Conservation (phyloP, 2,888 invertebrate species). For the Phortica okadai region DNA sequence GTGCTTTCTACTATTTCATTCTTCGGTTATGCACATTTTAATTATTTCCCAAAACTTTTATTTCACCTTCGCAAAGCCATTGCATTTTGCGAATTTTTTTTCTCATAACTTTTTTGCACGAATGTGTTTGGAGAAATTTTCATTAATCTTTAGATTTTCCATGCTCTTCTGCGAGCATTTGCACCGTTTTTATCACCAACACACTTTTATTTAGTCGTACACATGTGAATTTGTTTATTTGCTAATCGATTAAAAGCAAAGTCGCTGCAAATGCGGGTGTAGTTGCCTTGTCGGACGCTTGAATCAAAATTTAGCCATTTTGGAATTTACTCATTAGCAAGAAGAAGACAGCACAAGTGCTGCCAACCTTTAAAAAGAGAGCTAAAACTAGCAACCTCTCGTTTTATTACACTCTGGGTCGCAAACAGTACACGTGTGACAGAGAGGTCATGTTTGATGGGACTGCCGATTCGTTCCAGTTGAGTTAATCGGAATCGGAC, state of each 20-base stretch:
- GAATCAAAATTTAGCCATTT: conserved; percentile 74
- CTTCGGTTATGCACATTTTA: conserved; percentile 44
- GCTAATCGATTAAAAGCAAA: conserved; percentile 47
- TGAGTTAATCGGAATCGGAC: too few relatives aligned
- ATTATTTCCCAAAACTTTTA: conserved; percentile 17
- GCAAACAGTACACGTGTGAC: neutral
- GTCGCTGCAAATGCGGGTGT: conserved; percentile 53
- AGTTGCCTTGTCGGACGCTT: conserved; percentile 70
- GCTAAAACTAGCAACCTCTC: neutral
- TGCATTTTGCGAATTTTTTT: conserved; percentile 47
- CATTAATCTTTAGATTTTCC: conserved; percentile 45
- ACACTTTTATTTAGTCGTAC: conserved; percentile 29
- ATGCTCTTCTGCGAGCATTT: conserved; percentile 35
- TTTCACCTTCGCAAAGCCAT: conserved; percentile 52
- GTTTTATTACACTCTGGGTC: neutral
- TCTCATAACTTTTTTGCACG: conserved; percentile 53
- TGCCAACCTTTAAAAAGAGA: neutral
- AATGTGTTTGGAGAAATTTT: conserved; percentile 51
- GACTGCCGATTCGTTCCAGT: too few relatives aligned
- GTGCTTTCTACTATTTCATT: conserved; percentile 41
- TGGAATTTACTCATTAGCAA: conserved; percentile 50
- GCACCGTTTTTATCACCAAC: conserved; percentile 25
- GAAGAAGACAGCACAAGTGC: neutral
- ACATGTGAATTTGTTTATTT: conserved; percentile 54
- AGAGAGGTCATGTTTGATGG: neutral